Conservation (phyloP, 2,888 invertebrate genomes). For the Cryptosula pallasiana region DNA sequence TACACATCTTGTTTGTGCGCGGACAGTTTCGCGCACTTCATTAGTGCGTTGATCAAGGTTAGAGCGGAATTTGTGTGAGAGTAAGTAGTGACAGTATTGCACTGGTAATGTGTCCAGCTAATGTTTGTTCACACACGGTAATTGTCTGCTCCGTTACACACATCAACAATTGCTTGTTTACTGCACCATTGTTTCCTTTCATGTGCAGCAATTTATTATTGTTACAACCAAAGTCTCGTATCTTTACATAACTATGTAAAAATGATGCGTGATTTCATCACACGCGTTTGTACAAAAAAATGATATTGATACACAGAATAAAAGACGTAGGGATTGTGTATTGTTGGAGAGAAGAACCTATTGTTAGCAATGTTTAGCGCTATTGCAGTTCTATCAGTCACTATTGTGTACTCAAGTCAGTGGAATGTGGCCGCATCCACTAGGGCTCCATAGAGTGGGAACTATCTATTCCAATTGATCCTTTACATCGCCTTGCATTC, state of each 20-base stretch:
- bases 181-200: not conserved
- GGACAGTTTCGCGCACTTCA: no score
- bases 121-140: not conserved
- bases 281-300: not conserved
- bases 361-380: not conserved
- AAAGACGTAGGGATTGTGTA: not conserved
- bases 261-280: slow-evolving; percentile 21
- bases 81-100: no score
- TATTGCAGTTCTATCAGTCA: not conserved
- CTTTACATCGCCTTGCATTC: no score
- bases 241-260: slow-evolving; percentile 13
- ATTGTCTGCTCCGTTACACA: not conserved
- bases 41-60: no score
- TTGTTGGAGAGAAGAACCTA: not conserved
- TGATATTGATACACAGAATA: slow-evolving; percentile 13
- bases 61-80: no score
- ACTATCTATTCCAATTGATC: no score
- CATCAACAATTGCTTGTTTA: not conserved
- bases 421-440: slow-evolving; percentile 6
- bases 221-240: not conserved
- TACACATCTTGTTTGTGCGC: no score
- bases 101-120: no score
- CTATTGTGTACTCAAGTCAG: not conserved
- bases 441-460: no score
- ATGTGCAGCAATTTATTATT: not conserved